Percentiles rank a stretch among this genome's conserved stretches.
Evolutionary conservation across 2,888 invertebrate genomes (phyloP).

Genomic region (Drosophila ustulata): DNA sequence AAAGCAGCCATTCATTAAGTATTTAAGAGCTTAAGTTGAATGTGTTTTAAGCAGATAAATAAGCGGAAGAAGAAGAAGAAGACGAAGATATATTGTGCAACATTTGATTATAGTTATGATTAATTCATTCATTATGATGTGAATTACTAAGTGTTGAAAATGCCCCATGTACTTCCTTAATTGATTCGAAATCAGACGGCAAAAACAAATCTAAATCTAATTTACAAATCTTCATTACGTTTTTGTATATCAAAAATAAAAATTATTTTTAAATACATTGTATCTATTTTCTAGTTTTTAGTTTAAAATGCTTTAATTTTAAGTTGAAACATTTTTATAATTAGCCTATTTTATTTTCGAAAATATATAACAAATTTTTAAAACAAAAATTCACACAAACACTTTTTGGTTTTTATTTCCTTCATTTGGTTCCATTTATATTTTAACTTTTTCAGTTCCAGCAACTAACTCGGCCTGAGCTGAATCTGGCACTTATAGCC

Average conservation of each 20-base stretch:
- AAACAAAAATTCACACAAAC: constrained; percentile 29
- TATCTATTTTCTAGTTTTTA: constrained; percentile 43
- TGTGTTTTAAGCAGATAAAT: constrained; percentile 38
- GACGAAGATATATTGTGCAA: constrained; percentile 47
- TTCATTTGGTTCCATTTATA: constrained; percentile 12
- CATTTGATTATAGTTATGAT: constrained; percentile 33
- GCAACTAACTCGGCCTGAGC: constrained; percentile 24
- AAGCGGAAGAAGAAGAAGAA: constrained; percentile 10
- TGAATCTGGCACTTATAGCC: constrained; percentile 42
- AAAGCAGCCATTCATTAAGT: constrained; percentile 54
- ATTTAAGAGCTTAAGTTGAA: constrained; percentile 45
- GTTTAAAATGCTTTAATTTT: constrained; percentile 53
- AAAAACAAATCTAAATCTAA: constrained; percentile 51
- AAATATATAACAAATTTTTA: constrained; percentile 75
- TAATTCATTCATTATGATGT: constrained; percentile 36
- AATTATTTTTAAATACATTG: constrained; percentile 19
- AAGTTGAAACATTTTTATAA: constrained; percentile 71
- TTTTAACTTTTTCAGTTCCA: constrained; percentile 27
- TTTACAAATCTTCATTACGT: constrained; percentile 43
- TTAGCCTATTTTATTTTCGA: constrained; percentile 70
- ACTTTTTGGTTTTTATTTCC: constrained; percentile 16
- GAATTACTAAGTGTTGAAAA: constrained; percentile 45
- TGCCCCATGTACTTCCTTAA: constrained; percentile 78
- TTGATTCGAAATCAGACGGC: constrained; percentile 75
- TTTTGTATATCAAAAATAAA: constrained; percentile 43